Evolutionary conservation across 2,888 invertebrate species (phyloP), one percentile per base, ranked within the genome.

Genomic region (Rhopalosiphum nymphaeae): DNA sequence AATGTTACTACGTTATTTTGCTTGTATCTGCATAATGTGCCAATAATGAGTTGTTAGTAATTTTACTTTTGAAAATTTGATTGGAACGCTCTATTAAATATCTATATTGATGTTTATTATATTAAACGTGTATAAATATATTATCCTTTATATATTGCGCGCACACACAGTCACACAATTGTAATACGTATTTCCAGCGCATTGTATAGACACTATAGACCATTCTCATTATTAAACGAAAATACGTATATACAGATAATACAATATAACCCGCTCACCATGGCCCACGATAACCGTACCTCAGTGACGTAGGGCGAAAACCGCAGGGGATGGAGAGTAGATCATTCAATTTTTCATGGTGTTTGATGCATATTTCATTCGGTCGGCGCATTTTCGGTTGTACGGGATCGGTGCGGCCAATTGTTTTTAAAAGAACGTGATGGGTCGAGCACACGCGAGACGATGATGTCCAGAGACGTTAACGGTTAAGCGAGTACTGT

Each of bases 351-450:
- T 86, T 86, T 86, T 46, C 44, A 86, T 46, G 86, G 16, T 84
- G 53, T 91, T 53, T 13, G 36, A 29, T 91, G 42, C 84, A 91
- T 91, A 91, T 91, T 91, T 91, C 42, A 91, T 91, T 29, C 42
- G 53, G 36, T n/a, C 21, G 53, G 49, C 25, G 13, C 46, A 78
- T 78, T 36, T 46, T 7, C 44, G 44, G 46, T 78, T 13, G 57
- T 10, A 46, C 29, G 46, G 25, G n/a, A 36, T 49, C 25, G 57
- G 44, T n/a, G 5, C 4, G 67, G 90, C 49, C 90, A 49, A 67
- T 90, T 49, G 90, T 67, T 67, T 90, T 90, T 90, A 90, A 78
- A 25, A 67, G 21, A 49, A 90, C 90, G 90, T 49, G 90, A 78
- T 90, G 90, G 67, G 46, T 49, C n/a, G 25, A 67, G 46, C 49